A percentile compares a stretch with the other conserved stretches of the same genome.
Evolutionary conservation across 2,888 invertebrate species (phyloP).

Genomic region (Diarsia rubi): DNA sequence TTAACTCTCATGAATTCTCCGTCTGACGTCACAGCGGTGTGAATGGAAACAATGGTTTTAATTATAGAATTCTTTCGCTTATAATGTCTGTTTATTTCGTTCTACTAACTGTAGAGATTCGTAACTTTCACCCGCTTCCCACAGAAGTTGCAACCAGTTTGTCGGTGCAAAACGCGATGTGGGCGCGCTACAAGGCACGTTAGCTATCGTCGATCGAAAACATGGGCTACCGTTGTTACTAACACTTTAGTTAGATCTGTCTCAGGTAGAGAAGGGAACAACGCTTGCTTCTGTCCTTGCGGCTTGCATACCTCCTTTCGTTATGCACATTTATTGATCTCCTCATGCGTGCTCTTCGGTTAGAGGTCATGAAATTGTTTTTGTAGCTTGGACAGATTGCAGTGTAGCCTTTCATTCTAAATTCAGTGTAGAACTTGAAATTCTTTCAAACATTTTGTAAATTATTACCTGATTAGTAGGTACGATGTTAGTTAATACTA

Average conservation of each 20-base stretch:
- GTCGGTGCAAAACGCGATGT: conserved; percentile 45
- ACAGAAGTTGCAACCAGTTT: conserved; percentile 55
- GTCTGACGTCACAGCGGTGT: conserved; percentile 38
- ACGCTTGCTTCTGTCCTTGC: conserved; percentile 49
- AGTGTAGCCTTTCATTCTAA: background rate
- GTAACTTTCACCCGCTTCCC: conserved; percentile 62
- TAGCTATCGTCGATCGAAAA: conserved; percentile 43
- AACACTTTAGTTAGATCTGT: conserved; percentile 26
- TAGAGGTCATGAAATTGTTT: conserved; percentile 9
- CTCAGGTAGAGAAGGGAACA: conserved; percentile 57
- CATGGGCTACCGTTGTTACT: conserved; percentile 48
- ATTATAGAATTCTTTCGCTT: conserved; percentile 26
- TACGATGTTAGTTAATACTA: background rate
- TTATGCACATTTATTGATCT: conserved; percentile 25
- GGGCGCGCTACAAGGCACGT: conserved; percentile 51
- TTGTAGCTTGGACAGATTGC: background rate
- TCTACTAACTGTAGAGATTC: conserved; percentile 42
- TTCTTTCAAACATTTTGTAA: background rate
- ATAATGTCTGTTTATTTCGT: conserved; percentile 32
- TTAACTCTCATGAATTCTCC: conserved; percentile 29
- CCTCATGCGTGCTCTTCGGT: conserved; percentile 14
- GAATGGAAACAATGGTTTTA: conserved; percentile 45
- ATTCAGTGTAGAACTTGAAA: background rate
- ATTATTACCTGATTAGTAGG: background rate
- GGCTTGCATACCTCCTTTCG: conserved; percentile 34